Base-by-base conservation (phyloP, 2,888 invertebrate species). In the Pammene aurita region DNA sequence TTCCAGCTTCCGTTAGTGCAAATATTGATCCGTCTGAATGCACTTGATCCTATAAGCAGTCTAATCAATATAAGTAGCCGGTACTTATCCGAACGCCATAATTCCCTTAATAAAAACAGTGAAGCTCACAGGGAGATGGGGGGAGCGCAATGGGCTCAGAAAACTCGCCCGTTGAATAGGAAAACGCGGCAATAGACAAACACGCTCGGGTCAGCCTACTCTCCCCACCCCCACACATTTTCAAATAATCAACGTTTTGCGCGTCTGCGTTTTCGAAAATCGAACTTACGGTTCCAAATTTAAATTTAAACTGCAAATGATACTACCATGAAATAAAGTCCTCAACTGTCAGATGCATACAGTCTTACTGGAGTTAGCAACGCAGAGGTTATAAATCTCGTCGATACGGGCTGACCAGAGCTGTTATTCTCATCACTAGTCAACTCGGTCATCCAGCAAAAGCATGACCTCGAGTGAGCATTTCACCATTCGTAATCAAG, bases 171-270 rank as follows among this genome's bases (percentile, higher is more conserved):
- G 84, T 85, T 91, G 91, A 91, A 90, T 90, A 90, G 88, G 86
- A 90, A 91, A 91, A 84, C 90, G 89, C 89, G 86, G 88, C 88
- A 87, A 90, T 92, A 92, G 92, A 92, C 90, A 92, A 92, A 91
- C 92, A 90, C 79, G 80, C 85, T 88, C 88, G 90, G 91, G 89
- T 86, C 84, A 80, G 71, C 77, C 78, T 72, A 76, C 81, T 73
- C 73, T n/a, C n/a, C 79, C 76, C 76, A 77, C 80, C 79, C 80
- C 78, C 84, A 86, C 86, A 82, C 89, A 88, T 88, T 90, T 89
- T 87, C 87, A 91, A 92, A 90, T 90, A 90, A 90, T 90, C 86
- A 81, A 80, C 78, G 81, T 76, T 82, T 77, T 78, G 79, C 80
- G 54, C 46, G 18, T 16, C 48, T 83, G 76, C 62, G 18, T 62